These are phyloP conservation scores for Drosophila stalkeri DNA, from an alignment of 2,888 invertebrate genomes.

Conservation along the genomic window DNA sequence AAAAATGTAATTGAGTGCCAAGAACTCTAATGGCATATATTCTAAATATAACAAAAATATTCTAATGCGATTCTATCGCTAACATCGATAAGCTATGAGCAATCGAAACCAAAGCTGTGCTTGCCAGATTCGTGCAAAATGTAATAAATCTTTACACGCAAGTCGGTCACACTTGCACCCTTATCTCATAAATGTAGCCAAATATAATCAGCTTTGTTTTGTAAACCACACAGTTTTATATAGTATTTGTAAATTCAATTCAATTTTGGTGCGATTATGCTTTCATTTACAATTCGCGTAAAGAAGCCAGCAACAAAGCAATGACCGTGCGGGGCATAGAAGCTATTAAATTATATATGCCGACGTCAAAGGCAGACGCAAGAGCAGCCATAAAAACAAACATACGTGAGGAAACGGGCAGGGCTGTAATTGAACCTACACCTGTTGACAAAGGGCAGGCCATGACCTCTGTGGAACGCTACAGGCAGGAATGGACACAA, in stretches of 20 bases:
- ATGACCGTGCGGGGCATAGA: slow-evolving; percentile 82
- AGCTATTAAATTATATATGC: slow-evolving; percentile 81
- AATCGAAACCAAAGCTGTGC: slow-evolving; percentile 13
- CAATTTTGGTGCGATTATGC: slow-evolving; percentile 30
- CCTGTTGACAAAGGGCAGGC: slow-evolving; percentile 49
- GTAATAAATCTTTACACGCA: background rate
- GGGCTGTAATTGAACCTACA: slow-evolving; percentile 44
- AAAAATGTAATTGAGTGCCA: too few relatives aligned
- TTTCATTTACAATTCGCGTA: slow-evolving; percentile 27
- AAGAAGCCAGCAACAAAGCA: slow-evolving; percentile 42
- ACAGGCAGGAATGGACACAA: slow-evolving; percentile 83
- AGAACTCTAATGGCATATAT: background rate
- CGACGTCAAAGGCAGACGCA: slow-evolving; percentile 55
- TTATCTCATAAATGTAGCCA: slow-evolving; percentile 53
- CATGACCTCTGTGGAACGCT: slow-evolving; percentile 83
- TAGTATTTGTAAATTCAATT: slow-evolving; percentile 18
- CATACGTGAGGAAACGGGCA: slow-evolving; percentile 68
- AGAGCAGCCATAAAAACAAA: slow-evolving; percentile 64
- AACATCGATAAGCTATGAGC: slow-evolving; percentile 17
- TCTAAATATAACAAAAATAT: background rate
- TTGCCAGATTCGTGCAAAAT: slow-evolving; percentile 31
- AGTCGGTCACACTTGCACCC: slow-evolving; percentile 34
- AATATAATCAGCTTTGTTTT: slow-evolving; percentile 53
- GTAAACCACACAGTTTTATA: slow-evolving; percentile 33
- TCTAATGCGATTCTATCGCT: background rate